These are phyloP conservation scores for Paracanthobrama guichenoti DNA, from an alignment of 2,113 vertebrate genomes.

Conservation along the genomic window DNA sequence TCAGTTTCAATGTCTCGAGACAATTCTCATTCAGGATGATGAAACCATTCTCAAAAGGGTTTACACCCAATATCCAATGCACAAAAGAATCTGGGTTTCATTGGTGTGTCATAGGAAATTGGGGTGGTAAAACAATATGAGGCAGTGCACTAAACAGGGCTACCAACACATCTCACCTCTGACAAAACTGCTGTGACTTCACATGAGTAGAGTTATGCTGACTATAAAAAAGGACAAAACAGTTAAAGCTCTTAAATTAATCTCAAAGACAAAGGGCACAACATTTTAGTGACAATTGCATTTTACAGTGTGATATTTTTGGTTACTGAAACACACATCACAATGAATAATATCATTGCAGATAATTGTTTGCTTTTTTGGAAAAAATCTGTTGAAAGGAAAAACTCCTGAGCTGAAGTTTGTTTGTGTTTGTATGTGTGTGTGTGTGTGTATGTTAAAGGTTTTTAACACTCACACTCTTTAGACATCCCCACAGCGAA, in stretches of 20 bases:
- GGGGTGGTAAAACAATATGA: background rate
- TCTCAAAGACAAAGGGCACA: background rate
- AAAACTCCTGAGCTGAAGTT: background rate
- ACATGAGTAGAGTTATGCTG: background rate
- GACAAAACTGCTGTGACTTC: background rate
- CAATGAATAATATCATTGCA: too few relatives aligned
- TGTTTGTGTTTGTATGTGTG: too few relatives aligned
- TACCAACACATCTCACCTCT: background rate
- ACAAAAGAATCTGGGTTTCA: background rate
- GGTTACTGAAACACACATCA: too few relatives aligned
- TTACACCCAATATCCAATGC: background rate
- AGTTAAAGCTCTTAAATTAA: background rate
- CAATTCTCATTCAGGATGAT: background rate
- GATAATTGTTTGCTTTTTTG: background rate
- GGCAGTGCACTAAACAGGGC: background rate
- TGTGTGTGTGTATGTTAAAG: background rate
- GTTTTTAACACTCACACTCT: slow-evolving; percentile 83
- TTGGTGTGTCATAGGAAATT: background rate
- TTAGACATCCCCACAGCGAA: slow-evolving; percentile 97
- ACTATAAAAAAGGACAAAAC: background rate
- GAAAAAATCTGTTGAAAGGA: background rate
- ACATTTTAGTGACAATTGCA: too few relatives aligned
- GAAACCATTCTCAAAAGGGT: background rate
- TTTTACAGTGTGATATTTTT: too few relatives aligned
- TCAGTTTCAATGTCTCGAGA: background rate